Base-by-base conservation (phyloP, 1,140 invertebrate genomes). In the Oryctes rhinoceros region DNA sequence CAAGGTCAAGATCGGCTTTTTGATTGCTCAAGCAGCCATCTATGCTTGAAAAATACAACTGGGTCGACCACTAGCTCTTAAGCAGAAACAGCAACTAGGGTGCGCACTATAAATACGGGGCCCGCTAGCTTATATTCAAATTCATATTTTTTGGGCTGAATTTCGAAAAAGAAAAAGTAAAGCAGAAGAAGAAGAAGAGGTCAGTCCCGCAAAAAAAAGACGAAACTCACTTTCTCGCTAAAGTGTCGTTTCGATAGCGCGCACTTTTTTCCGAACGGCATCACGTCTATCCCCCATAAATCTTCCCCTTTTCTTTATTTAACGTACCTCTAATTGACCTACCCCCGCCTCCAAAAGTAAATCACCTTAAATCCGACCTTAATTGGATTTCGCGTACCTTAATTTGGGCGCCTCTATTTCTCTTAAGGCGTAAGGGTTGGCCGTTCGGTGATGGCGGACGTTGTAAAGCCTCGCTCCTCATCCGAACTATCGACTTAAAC, bases 231-330 rank as follows among this genome's bases (percentile, higher is more conserved):
- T n/a, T n/a, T n/a, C n/a, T n/a, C 39, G 7, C 13, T 59, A 59
- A 59, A 59, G 53, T 59, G 13, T 59, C 53, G 18, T 59, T 59
- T 59, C 53, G 53, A 59, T 4, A 7, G 39, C 39, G 53, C 53
- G 13, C 53, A 20, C 53, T 59, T 59, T 20, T 59, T n/a, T n/a
- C n/a, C n/a, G n/a, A n/a, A n/a, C n/a, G n/a, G 62, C 15, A 2
- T 9, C 62, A 67, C 62, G 62, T 67, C 62, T 35, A 4, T 24
- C 62, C 7, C 30, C 30, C 62, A 67, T 67, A 67, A 67, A 67
- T 67, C 62, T 67, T n/a, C n/a, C n/a, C 62, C 62, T 11, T 67
- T 67, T 67, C 62, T 67, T 67, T 67, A 67, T 67, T 67, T 67
- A 67, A 67, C 62, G 62, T 35, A 67, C 62, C 62, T 67, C 62